phyloP scores from a whole-genome alignment of 2,888 invertebrate species.

The Rhogogaster chlorosoma region DNA sequence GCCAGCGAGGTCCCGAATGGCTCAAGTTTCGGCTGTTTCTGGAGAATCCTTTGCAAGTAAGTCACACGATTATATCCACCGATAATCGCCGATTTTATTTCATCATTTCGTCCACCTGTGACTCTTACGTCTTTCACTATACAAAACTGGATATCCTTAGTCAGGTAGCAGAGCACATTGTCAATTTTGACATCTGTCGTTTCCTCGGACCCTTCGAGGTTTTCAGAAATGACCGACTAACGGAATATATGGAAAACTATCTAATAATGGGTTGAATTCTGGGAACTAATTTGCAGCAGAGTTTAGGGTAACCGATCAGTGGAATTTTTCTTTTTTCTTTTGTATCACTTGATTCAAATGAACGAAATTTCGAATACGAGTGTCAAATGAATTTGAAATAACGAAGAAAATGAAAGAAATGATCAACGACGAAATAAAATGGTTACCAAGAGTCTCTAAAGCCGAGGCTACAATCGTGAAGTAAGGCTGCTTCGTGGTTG shows the following conservation, averaged over 20 bases:
- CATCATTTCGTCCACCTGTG: background rate
- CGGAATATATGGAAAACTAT: slow-evolving; percentile 7
- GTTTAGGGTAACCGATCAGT: background rate
- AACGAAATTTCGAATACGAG: background rate
- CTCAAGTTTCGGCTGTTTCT: slow-evolving; percentile 95
- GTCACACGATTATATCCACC: slow-evolving; percentile 70
- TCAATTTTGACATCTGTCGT: background rate
- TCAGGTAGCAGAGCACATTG: background rate
- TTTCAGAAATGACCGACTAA: slow-evolving; percentile 16
- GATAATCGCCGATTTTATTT: background rate
- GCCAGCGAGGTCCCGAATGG: slow-evolving; percentile 95
- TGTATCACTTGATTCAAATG: background rate
- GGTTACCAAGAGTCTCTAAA: slow-evolving; percentile 28
- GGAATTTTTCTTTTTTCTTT: background rate
- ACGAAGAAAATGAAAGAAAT: background rate
- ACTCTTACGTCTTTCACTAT: no score
- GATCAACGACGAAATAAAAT: slow-evolving; percentile 19
- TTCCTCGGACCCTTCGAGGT: background rate
- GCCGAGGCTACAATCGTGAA: slow-evolving; percentile 25
- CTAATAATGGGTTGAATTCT: background rate
- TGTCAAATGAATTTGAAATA: background rate
- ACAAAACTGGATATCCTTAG: background rate
- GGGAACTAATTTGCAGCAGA: background rate
- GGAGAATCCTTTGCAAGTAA: slow-evolving; percentile 94
- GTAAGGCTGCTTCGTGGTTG: slow-evolving; percentile 32